phyloP scores from a whole-genome alignment of 2,113 vertebrate species.

The Dipodomys ordii region DNA sequence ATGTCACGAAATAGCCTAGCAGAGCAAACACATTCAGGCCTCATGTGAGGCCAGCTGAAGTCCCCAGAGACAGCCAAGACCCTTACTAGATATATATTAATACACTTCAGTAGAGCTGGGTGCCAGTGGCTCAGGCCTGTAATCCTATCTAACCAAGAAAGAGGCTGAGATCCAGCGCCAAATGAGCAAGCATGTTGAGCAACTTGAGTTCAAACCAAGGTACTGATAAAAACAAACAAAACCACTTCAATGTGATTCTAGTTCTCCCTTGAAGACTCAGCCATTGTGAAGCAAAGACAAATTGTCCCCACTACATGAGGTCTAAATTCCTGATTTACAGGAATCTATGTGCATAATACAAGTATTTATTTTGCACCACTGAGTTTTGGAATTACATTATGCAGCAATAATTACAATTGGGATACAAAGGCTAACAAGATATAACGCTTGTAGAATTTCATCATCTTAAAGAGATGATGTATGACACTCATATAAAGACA shows the following conservation, averaged over 20 bases:
- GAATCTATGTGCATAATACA: neutral
- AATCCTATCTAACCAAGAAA: too few species aligned
- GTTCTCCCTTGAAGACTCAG: neutral
- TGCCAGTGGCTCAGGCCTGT: too few species aligned
- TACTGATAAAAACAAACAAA: neutral
- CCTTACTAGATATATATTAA: too few species aligned
- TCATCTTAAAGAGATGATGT: neutral
- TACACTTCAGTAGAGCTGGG: too few species aligned
- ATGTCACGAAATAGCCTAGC: neutral
- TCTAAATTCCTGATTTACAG: neutral
- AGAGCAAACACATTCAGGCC: neutral
- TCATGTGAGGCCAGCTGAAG: neutral
- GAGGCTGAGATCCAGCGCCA: too few species aligned
- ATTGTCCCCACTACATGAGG: neutral
- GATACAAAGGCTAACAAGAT: neutral
- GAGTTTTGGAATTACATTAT: neutral
- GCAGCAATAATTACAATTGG: neutral
- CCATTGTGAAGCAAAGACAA: slow-evolving; percentile 3
- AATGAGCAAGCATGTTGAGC: too few species aligned
- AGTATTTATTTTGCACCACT: slow-evolving; percentile 6
- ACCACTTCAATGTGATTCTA: neutral
- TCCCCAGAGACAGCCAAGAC: neutral
- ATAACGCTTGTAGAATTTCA: neutral
- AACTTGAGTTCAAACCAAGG: too few species aligned
- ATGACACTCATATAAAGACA: neutral